Evolutionary conservation across 2,888 invertebrate genomes (phyloP).

Genomic region (Linnaemya vulpina): DNA sequence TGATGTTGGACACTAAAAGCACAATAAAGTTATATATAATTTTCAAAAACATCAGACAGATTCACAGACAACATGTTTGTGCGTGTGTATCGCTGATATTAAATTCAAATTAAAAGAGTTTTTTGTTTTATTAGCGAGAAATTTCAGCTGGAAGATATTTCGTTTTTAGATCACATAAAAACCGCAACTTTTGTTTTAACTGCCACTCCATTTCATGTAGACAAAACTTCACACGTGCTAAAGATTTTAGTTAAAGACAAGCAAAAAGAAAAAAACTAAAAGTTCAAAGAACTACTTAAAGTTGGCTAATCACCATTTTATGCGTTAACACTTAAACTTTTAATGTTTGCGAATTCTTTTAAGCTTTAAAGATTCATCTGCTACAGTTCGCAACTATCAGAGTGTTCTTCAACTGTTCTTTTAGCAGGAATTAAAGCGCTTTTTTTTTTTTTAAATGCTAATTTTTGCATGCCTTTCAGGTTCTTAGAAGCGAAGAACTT

Average conservation of each 20-base stretch:
- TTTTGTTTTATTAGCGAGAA: background rate
- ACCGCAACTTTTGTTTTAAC: background rate
- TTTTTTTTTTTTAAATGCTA: no score
- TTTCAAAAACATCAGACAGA: no score
- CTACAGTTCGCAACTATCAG: background rate
- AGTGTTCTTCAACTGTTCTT: background rate
- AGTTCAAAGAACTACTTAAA: background rate
- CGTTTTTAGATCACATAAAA: background rate
- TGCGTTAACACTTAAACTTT: background rate
- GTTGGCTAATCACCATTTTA: background rate
- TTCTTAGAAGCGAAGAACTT: no score
- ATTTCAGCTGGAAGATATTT: background rate
- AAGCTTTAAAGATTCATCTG: background rate
- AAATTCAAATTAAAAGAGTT: background rate
- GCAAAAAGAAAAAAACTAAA: background rate
- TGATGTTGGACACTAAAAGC: background rate
- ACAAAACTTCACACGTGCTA: background rate
- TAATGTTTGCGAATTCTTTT: background rate
- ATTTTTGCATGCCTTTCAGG: no score
- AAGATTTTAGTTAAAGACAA: background rate
- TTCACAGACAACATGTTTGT: no score
- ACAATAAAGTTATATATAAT: no score
- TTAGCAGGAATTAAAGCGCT: background rate
- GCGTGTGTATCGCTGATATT: no score
- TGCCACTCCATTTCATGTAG: background rate